Conservation (phyloP, 92 coral and sea anemone genomes). For the Desmophyllum pertusum region DNA sequence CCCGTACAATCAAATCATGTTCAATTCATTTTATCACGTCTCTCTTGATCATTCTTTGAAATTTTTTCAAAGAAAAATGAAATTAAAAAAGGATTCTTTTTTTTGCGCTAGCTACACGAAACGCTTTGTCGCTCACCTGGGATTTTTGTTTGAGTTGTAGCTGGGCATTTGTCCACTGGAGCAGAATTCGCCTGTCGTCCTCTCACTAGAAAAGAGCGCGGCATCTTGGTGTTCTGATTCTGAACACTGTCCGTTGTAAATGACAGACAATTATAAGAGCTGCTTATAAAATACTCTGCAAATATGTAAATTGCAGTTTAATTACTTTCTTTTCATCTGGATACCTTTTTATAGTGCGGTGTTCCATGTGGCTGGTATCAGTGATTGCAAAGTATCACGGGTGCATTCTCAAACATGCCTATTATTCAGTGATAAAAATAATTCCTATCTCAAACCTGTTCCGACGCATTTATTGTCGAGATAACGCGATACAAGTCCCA, state of each 20-base stretch:
- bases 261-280: constrained; percentile 59
- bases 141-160: constrained; percentile 22
- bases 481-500: background rate
- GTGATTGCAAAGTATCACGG: background rate
- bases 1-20: constrained; percentile 23
- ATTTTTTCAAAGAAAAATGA: background rate
- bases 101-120: background rate
- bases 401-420: background rate
- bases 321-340: constrained; percentile 62
- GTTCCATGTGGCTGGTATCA: constrained; percentile 21
- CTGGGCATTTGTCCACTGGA: constrained; percentile 16
- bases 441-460: background rate
- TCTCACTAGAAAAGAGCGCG: constrained; percentile 85
- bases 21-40: constrained; percentile 25
- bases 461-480: background rate
- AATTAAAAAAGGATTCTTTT: background rate
- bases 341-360: constrained; percentile 31
- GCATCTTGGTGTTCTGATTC: constrained; percentile 57
- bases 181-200: constrained; percentile 49
- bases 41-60: background rate
- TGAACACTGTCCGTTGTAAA: constrained; percentile 16
- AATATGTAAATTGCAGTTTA: constrained; percentile 82
- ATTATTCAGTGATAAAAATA: background rate
- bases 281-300: constrained; percentile 67
- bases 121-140: constrained; percentile 39